Evolutionary conservation across 2,797 vertebrate genomes (phyloP).

Genomic region (Merluccius polli): DNA sequence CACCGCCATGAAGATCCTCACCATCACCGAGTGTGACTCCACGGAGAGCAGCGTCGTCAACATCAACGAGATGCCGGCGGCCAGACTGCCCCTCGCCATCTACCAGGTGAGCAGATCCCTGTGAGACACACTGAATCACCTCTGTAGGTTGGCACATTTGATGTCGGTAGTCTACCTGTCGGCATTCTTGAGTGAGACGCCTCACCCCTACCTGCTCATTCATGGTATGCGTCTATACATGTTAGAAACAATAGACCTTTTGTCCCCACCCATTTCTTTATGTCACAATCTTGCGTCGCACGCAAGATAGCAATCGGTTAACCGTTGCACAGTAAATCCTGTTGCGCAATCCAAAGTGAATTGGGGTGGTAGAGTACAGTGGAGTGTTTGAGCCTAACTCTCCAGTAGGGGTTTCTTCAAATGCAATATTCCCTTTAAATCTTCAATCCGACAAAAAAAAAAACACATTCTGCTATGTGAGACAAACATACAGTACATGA

Average conservation of each 20-base stretch:
- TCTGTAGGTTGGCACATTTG: too few relatives aligned
- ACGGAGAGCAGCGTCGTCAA: slow-evolving; percentile 80
- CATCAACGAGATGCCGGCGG: slow-evolving; percentile 65
- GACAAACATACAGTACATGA: background rate
- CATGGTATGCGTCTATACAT: background rate
- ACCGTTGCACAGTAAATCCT: background rate
- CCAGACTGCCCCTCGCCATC: slow-evolving; percentile 82
- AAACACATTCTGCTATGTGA: background rate
- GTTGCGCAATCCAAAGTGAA: background rate
- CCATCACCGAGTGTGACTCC: slow-evolving; percentile 93
- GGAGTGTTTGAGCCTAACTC: background rate
- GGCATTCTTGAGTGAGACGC: background rate
- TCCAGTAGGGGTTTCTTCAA: background rate
- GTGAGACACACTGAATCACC: background rate
- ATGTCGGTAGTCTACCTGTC: too few relatives aligned
- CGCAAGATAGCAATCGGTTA: background rate
- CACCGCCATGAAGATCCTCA: slow-evolving; percentile 87
- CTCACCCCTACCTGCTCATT: background rate
- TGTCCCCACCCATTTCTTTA: background rate
- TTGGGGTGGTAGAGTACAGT: background rate
- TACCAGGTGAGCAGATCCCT: slow-evolving; percentile 79
- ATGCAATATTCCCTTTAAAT: background rate
- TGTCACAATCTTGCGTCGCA: background rate
- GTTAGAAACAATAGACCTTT: background rate
- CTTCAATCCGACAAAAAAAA: background rate